These are phyloP conservation scores for Pocillopora grandis DNA, from an alignment of 92 coral and sea anemone species.

Conservation along the genomic window DNA sequence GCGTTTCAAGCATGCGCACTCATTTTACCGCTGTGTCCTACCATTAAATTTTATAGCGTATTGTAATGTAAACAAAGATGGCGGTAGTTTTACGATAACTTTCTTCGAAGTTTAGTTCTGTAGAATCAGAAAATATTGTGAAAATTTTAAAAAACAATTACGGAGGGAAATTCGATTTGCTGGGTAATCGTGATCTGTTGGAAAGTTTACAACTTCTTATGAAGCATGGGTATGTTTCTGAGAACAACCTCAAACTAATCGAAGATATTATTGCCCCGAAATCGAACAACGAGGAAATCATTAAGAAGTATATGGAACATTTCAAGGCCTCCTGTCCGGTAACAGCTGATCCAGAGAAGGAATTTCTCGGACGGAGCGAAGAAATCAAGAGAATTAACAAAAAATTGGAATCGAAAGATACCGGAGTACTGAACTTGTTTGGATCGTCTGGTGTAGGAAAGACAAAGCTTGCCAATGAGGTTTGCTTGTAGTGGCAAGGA, in stretches of 20 bases:
- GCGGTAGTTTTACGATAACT: too few species aligned
- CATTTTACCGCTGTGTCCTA: too few species aligned
- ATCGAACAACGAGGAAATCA: neutral
- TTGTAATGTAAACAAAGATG: too few species aligned
- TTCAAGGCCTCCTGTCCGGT: neutral
- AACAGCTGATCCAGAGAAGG: neutral
- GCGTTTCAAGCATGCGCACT: too few species aligned
- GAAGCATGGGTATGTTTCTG: slow-evolving; percentile 11
- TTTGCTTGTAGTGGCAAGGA: too few species aligned
- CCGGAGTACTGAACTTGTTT: too few species aligned
- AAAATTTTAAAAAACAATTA: neutral
- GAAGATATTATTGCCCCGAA: slow-evolving; percentile 6
- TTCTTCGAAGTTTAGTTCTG: neutral
- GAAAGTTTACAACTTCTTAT: neutral
- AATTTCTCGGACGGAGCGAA: slow-evolving; percentile 45
- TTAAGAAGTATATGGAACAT: neutral
- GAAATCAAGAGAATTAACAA: slow-evolving; percentile 18
- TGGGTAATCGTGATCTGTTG: neutral
- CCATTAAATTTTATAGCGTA: too few species aligned
- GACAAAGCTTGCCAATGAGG: too few species aligned
- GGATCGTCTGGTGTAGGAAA: too few species aligned
- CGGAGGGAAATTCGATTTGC: neutral
- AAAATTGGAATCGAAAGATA: too few species aligned
- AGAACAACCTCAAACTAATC: slow-evolving; percentile 1
- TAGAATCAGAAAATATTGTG: slow-evolving; percentile 20